Percentiles rank a stretch among this genome's conserved stretches.
phyloP scores from a whole-genome alignment of 2,797 vertebrate genomes.

The Scolopax bukidnonensis region DNA sequence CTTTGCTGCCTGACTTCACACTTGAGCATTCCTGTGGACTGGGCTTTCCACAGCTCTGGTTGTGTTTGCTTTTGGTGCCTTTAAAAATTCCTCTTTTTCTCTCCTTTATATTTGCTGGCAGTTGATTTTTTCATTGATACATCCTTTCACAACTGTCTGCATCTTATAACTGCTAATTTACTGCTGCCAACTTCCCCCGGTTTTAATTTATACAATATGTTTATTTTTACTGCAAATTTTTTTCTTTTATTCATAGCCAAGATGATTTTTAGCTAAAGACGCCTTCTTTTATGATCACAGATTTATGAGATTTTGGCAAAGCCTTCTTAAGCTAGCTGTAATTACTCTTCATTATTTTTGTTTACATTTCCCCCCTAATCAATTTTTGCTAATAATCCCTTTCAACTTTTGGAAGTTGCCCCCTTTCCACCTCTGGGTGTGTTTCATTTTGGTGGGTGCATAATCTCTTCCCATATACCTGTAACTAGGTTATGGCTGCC shows the following conservation, averaged over 20 bases:
- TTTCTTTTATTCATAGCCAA: slow-evolving; percentile 62
- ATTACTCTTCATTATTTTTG: slow-evolving; percentile 51
- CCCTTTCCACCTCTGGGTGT: not conserved
- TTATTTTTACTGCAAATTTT: slow-evolving; percentile 62
- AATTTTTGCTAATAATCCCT: slow-evolving; percentile 63
- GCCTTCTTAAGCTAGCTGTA: not conserved
- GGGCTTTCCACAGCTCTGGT: not conserved
- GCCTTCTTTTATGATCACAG: slow-evolving; percentile 43
- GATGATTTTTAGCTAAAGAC: slow-evolving; percentile 55
- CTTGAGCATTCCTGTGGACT: not conserved
- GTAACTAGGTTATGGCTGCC: not conserved
- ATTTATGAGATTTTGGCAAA: slow-evolving; percentile 58
- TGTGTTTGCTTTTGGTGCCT: not conserved
- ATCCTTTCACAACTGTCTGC: slow-evolving; percentile 36
- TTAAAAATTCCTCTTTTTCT: not conserved
- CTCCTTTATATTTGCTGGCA: not conserved
- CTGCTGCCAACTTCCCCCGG: slow-evolving; percentile 52
- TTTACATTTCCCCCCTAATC: slow-evolving; percentile 53
- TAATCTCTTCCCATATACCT: not conserved
- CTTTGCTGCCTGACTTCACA: not conserved
- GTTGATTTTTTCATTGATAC: not conserved
- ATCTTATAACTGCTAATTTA: slow-evolving; percentile 23
- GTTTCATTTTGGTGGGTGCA: not conserved
- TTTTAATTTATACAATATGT: slow-evolving; percentile 65
- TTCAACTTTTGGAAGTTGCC: slow-evolving; percentile 27